Percentiles rank a stretch among this genome's conserved stretches.
Conservation (phyloP, 2,888 invertebrate species). For the Coelinius sp. region DNA sequence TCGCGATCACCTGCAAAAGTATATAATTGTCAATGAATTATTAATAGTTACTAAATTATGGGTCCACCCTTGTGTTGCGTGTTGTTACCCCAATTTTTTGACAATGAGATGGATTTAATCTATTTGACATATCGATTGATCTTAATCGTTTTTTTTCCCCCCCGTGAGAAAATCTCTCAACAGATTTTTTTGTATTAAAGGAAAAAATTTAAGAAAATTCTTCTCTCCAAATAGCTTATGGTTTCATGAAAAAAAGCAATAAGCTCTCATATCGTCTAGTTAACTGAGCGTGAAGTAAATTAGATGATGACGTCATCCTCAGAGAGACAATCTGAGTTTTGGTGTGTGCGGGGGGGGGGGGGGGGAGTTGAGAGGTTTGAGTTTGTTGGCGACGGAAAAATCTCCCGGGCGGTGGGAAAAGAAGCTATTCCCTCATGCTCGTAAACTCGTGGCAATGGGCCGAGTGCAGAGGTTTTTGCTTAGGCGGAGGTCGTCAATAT, state of each 20-base stretch:
- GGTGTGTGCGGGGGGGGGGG: conserved; percentile 18
- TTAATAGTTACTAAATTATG: conserved; percentile 53
- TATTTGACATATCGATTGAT: too few species aligned
- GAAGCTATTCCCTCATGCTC: conserved; percentile 55
- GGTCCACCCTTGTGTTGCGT: too few species aligned
- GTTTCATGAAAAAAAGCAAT: neutral
- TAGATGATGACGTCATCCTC: conserved; percentile 62
- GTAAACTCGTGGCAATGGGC: conserved; percentile 61
- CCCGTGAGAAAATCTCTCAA: too few species aligned
- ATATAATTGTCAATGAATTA: conserved; percentile 63
- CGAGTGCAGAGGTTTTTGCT: conserved; percentile 33
- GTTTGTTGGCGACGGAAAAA: conserved; percentile 8
- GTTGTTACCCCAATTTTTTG: neutral
- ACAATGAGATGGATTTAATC: too few species aligned
- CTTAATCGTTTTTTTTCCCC: too few species aligned
- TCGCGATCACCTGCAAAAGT: conserved; percentile 63
- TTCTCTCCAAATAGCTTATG: neutral
- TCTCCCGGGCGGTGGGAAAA: conserved; percentile 35
- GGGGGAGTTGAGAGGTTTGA: neutral
- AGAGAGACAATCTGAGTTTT: conserved; percentile 18
- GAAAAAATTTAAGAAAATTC: too few species aligned
- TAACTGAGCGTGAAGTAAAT: conserved; percentile 65
- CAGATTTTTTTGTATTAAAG: too few species aligned
- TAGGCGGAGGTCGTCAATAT: conserved; percentile 67
- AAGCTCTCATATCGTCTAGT: neutral